A percentile compares a stretch with the other conserved stretches of the same genome.
Conservation (phyloP, 2,888 invertebrate genomes). For the Biston stratarius region DNA sequence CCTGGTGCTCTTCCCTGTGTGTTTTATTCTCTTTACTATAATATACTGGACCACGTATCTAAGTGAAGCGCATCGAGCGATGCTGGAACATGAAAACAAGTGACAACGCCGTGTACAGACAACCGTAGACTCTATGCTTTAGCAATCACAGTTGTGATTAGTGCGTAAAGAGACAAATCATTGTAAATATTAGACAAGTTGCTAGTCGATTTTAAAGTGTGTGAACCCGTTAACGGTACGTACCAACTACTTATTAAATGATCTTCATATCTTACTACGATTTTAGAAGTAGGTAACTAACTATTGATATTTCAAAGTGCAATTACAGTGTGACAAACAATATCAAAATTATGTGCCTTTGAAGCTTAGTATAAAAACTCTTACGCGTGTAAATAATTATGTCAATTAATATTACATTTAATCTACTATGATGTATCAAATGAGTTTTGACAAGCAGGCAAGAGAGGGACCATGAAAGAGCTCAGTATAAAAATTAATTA, state of each 20-base stretch:
- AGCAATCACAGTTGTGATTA: constrained; percentile 42
- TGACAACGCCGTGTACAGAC: constrained; percentile 52
- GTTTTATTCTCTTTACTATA: constrained; percentile 85
- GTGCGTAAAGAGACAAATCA: constrained; percentile 62
- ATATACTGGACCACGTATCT: constrained; percentile 88
- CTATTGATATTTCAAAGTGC: constrained; percentile 29
- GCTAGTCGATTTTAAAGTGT: constrained; percentile 70
- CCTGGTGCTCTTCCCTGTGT: constrained; percentile 86
- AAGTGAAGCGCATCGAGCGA: constrained; percentile 81
- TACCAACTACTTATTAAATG: constrained; percentile 25
- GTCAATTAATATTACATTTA: constrained; percentile 14
- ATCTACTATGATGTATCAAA: constrained; percentile 41
- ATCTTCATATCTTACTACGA: constrained; percentile 29
- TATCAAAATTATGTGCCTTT: constrained; percentile 39
- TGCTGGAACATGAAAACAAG: constrained; percentile 49
- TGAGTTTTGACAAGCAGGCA: constrained; percentile 44
- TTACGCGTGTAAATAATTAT: constrained; percentile 18
- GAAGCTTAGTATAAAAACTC: constrained; percentile 26
- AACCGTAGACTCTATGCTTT: constrained; percentile 32
- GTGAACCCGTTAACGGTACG: constrained; percentile 41
- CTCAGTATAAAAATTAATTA: constrained; percentile 46
- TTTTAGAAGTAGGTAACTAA: constrained; percentile 17
- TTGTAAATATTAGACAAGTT: constrained; percentile 76
- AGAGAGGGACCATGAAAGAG: constrained; percentile 61
- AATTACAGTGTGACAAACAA: constrained; percentile 22